These are phyloP conservation scores for Euborellia annulipes DNA, from an alignment of 1,140 invertebrate genomes.

Conservation along the genomic window DNA sequence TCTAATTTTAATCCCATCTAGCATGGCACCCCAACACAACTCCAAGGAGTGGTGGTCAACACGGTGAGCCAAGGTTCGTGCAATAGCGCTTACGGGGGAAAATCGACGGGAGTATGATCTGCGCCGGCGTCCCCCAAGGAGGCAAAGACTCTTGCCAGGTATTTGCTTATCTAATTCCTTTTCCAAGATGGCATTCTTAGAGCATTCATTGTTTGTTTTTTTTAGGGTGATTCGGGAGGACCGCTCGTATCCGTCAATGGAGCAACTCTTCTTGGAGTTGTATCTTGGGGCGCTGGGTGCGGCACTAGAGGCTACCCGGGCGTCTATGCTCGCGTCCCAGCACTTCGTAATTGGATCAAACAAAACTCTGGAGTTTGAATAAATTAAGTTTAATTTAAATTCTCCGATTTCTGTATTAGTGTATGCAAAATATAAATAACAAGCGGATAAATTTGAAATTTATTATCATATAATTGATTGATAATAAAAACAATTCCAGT, in stretches of 20 bases:
- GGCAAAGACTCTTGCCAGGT: constrained; percentile 25
- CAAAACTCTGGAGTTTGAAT: constrained; percentile 6
- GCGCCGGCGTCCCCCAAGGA: constrained; percentile 21
- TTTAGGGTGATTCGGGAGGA: too few relatives aligned
- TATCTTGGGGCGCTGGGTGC: constrained; percentile 32
- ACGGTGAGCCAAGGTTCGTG: neutral
- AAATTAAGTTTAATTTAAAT: too few relatives aligned
- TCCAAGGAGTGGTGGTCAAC: constrained; percentile 1
- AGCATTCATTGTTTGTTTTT: too few relatives aligned
- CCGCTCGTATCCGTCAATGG: too few relatives aligned
- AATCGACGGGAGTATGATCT: constrained; percentile 16
- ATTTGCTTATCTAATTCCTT: too few relatives aligned
- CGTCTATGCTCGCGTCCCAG: constrained; percentile 29
- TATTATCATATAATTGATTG: too few relatives aligned
- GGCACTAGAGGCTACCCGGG: constrained; percentile 27
- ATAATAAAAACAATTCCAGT: too few relatives aligned
- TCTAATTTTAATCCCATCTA: too few relatives aligned
- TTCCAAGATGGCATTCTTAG: too few relatives aligned
- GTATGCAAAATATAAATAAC: too few relatives aligned
- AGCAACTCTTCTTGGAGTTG: constrained; percentile 25
- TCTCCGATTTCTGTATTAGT: too few relatives aligned
- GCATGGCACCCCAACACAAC: neutral
- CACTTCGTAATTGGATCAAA: constrained; percentile 13
- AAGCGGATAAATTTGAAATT: too few relatives aligned
- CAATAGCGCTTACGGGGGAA: constrained; percentile 13